Evolutionary conservation across 2,888 invertebrate species (phyloP), one percentile per base, ranked within the genome.

Genomic region (Coleophora deauratella): DNA sequence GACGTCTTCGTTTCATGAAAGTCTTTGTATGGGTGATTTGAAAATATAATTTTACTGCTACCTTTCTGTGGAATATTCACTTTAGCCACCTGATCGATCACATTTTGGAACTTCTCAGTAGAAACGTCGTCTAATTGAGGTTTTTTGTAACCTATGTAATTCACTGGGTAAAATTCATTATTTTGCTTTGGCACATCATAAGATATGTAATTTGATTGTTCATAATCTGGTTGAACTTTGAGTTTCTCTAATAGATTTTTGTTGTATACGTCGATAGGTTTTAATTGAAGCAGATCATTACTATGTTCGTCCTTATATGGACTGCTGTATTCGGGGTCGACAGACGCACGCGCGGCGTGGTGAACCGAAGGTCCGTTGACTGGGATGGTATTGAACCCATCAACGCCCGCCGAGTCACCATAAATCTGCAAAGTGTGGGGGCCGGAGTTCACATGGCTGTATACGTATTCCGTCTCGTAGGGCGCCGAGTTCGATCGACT

Each of bases 401-500:
- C 31, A 2, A 31, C n/a, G 6, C 31, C 10, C 10, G 6, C 31
- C 31, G n/a, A 4, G 21, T 44, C 49, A 8, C 43, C 53, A 27
- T 52, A 62, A 12, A 49, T 50, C 2, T 57, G 45, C 2, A 57
- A 44, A 3, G 37, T 46, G 27, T 51, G 58, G 0, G 69, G 66
- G 13, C 54, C 43, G 27, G 59, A 46, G 38, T 61, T 53, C 3
- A 54, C 51, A 48, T 65, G 57, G 37, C 54, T 69, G 43, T 64
- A 70, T n/a, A 60, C 51, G 46, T 63, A 69, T 35, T 62, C 62
- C 2, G 56, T 50, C 36, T 59, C 49, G 3, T 54, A 41, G 3
- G 72, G 70, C 27, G 41, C 41, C 6, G 58, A 46, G 41, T 62
- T 59, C 0, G 68, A 60, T 48, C 65, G 56, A 1, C 62, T 56